Base-by-base conservation (phyloP, 2,888 invertebrate genomes). In the Heliconius hortense region DNA sequence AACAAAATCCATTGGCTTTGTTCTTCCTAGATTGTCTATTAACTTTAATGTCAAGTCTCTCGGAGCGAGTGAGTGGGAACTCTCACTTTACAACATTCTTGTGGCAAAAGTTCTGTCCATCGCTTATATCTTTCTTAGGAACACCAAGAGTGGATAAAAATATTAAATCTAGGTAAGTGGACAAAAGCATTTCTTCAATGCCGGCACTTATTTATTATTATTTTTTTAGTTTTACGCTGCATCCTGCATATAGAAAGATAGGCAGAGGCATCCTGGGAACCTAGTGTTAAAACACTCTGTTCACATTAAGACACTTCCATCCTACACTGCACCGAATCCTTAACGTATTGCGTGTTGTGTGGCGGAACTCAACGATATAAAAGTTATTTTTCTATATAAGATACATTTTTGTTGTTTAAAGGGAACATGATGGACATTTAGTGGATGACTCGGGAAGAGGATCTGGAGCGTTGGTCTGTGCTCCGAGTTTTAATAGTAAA, bases 61-160 rank as follows among this genome's bases (percentile, higher is more conserved):
- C 97, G 0, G 96, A 97, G 82, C 96, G 97, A 81, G 97, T 97
- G 13, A 97, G 97, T 83, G 96, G 96, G 3, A 97, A 97, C 90
- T 95, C 96, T 1, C 97, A 98, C 89, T 98, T 98, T 85, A 97
- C 97, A 2, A 97, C 97, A 5, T 97, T 98, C 84, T 94, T 98
- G 15, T 98, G 98, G 98, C 98, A 98, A 88, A 97, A 98, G 84
- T 97, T 98, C 84, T 98, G 98, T 84, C 98, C 98, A 0, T 96
- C 97, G 1, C 91, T 98, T 79, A 96, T 98, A 75, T 97, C 97
- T 0, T 96, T 98, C 76, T 94, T 98, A 4, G 98, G 98, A 0
- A 97, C 98, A 13, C 98, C 98, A 0, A 95, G 97, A 72, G 96
- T 97, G 78, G 97, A 97, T 83, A 97, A 96, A 85, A 96, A 96